A percentile compares a stretch with the other conserved stretches of the same genome.
phyloP scores from a whole-genome alignment of 2,113 vertebrate species.

The Nettapus auritus region DNA sequence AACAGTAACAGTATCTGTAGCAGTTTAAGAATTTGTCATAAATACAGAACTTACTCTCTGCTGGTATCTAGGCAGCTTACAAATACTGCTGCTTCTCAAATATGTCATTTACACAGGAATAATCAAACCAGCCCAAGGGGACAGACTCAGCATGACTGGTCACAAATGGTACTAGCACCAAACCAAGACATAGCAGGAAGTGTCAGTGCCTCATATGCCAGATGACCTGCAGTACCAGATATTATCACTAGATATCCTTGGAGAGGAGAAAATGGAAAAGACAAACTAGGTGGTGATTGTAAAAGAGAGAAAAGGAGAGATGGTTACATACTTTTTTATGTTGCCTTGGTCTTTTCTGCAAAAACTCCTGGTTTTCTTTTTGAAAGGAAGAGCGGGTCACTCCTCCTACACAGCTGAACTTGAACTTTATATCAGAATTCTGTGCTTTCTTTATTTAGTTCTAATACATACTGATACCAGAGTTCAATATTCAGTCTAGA shows the following conservation, averaged over 20 bases:
- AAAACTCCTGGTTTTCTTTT: not conserved
- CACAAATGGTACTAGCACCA: not conserved
- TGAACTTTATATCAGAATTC: not conserved
- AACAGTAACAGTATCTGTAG: not conserved
- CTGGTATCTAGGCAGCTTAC: not conserved
- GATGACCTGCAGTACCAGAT: not conserved
- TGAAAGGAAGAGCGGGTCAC: not conserved
- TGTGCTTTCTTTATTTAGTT: not conserved
- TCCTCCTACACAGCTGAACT: not conserved
- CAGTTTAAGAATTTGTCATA: not conserved
- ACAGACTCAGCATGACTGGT: not conserved
- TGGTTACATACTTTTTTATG: not conserved
- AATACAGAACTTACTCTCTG: not conserved
- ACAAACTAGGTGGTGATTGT: not conserved
- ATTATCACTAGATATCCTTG: not conserved
- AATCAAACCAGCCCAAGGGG: not conserved
- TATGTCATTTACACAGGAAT: not conserved
- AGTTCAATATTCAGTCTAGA: not conserved
- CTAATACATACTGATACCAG: not conserved
- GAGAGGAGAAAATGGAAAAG: not conserved
- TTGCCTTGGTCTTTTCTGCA: not conserved
- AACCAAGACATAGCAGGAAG: not conserved
- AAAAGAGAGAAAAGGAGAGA: not conserved
- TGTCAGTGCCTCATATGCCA: not conserved
- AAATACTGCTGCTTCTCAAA: constrained; percentile 19